Evolutionary conservation across 2,888 invertebrate genomes (phyloP), one percentile per base, ranked within the genome.

Genomic region (Rotaria socialis): DNA sequence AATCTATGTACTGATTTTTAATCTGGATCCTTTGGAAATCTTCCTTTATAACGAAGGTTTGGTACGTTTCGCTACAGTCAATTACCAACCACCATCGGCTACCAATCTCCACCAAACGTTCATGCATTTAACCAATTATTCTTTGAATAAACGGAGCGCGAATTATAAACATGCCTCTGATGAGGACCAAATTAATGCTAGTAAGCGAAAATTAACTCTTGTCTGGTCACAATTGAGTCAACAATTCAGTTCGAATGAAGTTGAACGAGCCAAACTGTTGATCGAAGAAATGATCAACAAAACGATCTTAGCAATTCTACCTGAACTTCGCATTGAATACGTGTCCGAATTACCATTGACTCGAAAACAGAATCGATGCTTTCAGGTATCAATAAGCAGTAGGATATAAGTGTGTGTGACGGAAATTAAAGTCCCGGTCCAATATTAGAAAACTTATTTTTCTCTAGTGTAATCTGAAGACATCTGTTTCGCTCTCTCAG

Each of bases 61-160:
- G 88, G 92, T 92, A 7, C 88, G 92, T 41, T 92, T 92, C 88
- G 92, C 92, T 86, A 92, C 92, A 1, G 89, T 91, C 87, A 90
- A 90, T 50, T 92, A 92, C 88, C 89, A 90, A 87, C 88, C 88
- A 56, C 92, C 92, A 14, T 90, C 90, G 7, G 88, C 89, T n/a
- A 89, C 89, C 86, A 92, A 92, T 88, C 89, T 91, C 85, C 89
- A 90, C 86, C 90, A 92, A 87, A 88, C 91, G 0, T 92, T 89
- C 89, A 91, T 92, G 89, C 92, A 92, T 89, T 88, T 92, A 87
- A 92, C 92, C 7, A 92, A 92, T 88, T 92, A 92, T 88, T 92
- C 92, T 3, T 89, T 92, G 84, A 92, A 92, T 88, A 92, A 92
- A 88, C 88, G 89, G 55, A 92, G 91, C 88, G 88, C 89, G 35